Evolutionary conservation across 2,113 vertebrate genomes (phyloP).

Genomic region (Regulus satrapa): DNA sequence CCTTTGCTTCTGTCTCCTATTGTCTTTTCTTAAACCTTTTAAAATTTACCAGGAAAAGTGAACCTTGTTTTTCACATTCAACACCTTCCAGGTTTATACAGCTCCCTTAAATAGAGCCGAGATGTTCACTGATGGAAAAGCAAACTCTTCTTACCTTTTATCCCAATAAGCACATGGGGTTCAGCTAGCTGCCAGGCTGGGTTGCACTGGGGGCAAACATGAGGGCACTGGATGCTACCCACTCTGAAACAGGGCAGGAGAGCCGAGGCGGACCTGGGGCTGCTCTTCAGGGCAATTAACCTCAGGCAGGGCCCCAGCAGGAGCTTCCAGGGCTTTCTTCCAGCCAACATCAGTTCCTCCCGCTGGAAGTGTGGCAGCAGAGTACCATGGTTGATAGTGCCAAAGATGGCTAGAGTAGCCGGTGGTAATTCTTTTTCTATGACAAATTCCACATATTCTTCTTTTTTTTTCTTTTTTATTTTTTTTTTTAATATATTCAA

Average conservation of each 20-base stretch:
- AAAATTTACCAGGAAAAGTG: too few species aligned
- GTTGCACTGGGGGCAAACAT: accelerated
- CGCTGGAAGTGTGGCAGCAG: accelerated
- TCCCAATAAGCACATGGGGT: accelerated
- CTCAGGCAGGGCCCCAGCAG: accelerated
- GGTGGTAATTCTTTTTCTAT: not conserved
- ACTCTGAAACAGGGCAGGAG: accelerated
- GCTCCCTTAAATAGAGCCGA: accelerated
- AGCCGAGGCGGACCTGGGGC: too few species aligned
- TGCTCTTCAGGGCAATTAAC: not conserved
- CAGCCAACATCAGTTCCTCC: not conserved
- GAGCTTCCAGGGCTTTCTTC: not conserved
- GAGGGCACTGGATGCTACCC: accelerated
- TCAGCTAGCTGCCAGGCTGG: accelerated
- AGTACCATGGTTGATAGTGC: accelerated
- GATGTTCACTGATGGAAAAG: not conserved
- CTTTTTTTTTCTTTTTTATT: not conserved
- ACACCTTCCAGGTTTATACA: not conserved
- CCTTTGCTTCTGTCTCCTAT: too few species aligned
- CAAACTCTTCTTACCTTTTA: not conserved
- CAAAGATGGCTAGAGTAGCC: accelerated
- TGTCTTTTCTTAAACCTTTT: too few species aligned
- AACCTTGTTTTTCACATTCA: too few species aligned
- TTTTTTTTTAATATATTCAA: not conserved
- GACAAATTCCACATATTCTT: not conserved